Percentiles rank a stretch among this genome's conserved stretches.
These are phyloP conservation scores for Carcharodon carcharias DNA, from an alignment of 2,797 vertebrate genomes.

Conservation along the genomic window DNA sequence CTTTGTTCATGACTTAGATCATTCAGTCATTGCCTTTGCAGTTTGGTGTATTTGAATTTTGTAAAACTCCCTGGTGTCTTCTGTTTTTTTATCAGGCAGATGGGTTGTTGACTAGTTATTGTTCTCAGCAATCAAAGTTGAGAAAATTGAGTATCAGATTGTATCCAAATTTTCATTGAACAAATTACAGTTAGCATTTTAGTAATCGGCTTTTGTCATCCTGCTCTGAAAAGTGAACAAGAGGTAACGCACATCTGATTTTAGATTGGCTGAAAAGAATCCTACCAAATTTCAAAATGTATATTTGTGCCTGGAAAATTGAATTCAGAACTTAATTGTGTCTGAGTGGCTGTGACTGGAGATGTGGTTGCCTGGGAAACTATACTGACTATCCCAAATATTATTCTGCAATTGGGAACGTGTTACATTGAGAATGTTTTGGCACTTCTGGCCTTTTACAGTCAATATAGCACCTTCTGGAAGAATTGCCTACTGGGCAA, in stretches of 20 bases:
- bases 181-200: not conserved
- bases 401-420: not conserved
- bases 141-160: not conserved
- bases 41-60: not conserved
- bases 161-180: not conserved
- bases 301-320: not conserved
- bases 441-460: not conserved
- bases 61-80: not conserved
- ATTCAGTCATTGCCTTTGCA: not conserved
- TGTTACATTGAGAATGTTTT: not conserved
- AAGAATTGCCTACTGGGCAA: not conserved
- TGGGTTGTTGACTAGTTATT: not conserved
- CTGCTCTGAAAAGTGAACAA: not conserved
- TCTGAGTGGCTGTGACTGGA: not conserved
- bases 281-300: not conserved
- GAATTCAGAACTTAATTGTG: constrained; percentile 8
- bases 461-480: not conserved
- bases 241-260: not conserved
- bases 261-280: not conserved
- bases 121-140: not conserved
- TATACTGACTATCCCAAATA: not conserved
- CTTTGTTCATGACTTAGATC: not conserved
- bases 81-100: not conserved
- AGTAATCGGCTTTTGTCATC: not conserved
- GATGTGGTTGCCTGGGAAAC: not conserved